Base-by-base conservation (phyloP, 2,797 vertebrate genomes). In the Jordanella pulchra region DNA sequence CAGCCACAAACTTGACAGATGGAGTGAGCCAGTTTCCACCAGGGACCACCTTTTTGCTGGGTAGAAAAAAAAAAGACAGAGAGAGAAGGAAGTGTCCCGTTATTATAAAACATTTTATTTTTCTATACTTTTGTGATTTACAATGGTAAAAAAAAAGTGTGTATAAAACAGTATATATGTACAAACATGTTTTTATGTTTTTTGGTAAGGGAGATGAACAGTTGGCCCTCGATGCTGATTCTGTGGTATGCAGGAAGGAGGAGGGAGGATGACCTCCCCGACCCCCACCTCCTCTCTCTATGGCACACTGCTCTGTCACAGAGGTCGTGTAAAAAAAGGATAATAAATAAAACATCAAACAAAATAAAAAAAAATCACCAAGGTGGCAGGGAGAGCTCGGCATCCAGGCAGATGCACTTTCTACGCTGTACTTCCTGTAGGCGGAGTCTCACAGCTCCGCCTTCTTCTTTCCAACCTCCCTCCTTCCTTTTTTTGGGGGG, bases 61-160 rank as follows among this genome's bases (percentile, higher is more conserved):
- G 79, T 88, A 89, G 88, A 90, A 84, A 86, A 86, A 60, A 60
- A 23, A 50, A 60, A 48, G 18, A 91, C 71, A 89, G 78, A 86
- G 69, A 88, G 67, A 87, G 83, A 90, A 74, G 67, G 85, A 89
- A 89, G 88, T 84, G 88, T 89, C 87, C 83, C 90, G 84, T 92
- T 93, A 92, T 90, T 91, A 93, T 88, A 93, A 94, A 93, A 93
- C 91, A 88, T 94, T 94, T 95, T 94, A 95, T 95, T 95, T 94
- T 94, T 95, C 92, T 95, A 95, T 93, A 91, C 92, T 94, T 94
- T 93, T 93, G 92, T 93, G 90, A 92, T 92, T 89, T 91, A 89
- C 89, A 91, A 89, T 83, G 82, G 87, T 87, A 87, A 90, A 89
- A 83, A 89, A 71, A 78, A 87, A 89, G 83, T 89, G 89, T 91